Evolutionary conservation across 1,140 invertebrate species (phyloP).

Genomic region (Bradysia coprophila): DNA sequence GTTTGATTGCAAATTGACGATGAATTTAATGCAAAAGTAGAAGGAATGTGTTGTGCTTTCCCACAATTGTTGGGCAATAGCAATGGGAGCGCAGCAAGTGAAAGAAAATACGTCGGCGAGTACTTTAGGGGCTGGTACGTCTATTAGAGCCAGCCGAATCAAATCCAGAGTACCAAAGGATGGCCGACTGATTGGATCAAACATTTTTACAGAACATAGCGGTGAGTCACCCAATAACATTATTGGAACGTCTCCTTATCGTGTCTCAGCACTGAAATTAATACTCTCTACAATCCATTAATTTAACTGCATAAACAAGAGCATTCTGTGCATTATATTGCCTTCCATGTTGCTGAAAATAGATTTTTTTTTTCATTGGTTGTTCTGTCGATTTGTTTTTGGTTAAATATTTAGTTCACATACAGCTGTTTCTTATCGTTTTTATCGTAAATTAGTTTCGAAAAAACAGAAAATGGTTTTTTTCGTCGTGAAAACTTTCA

Average conservation of each 20-base stretch:
- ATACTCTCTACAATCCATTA: background rate
- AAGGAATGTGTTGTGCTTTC: constrained; percentile 5
- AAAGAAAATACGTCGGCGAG: constrained; percentile 34
- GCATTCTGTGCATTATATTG: too few relatives aligned
- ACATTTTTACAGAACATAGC: constrained; percentile 81
- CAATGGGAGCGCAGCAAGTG: constrained; percentile 75
- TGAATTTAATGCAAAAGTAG: too few relatives aligned
- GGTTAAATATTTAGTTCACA: background rate
- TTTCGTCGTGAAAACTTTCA: too few relatives aligned
- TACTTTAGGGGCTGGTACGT: constrained; percentile 16
- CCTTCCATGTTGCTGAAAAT: too few relatives aligned
- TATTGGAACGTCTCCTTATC: too few relatives aligned
- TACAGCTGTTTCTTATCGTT: background rate
- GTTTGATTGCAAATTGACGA: too few relatives aligned
- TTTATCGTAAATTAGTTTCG: constrained; percentile 12
- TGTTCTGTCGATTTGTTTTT: background rate
- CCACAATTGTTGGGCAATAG: constrained; percentile 2
- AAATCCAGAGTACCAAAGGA: constrained; percentile 47
- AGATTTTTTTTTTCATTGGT: background rate
- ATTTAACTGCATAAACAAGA: too few relatives aligned
- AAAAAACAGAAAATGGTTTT: background rate
- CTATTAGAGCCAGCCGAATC: constrained; percentile 20
- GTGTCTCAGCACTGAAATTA: too few relatives aligned
- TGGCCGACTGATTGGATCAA: constrained; percentile 52
- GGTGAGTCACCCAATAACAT: constrained; percentile 42